Evolutionary conservation across 2,113 vertebrate species (phyloP).

Genomic region (Datnioides undecimradiatus): DNA sequence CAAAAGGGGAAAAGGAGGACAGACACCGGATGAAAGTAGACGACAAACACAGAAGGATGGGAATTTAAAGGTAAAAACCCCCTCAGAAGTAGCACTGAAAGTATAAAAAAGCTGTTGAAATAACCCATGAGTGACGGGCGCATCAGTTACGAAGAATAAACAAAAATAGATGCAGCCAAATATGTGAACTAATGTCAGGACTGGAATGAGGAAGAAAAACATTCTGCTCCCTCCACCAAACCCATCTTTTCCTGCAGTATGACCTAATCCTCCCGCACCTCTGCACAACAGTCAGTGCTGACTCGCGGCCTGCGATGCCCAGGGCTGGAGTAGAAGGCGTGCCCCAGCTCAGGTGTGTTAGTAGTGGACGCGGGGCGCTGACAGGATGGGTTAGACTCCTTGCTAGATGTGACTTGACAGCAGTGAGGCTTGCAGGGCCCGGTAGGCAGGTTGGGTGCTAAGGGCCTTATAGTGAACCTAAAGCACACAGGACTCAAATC

Average conservation of each 20-base stretch:
- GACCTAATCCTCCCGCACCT: conserved; percentile 53
- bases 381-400: conserved; percentile 79
- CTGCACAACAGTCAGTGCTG: conserved; percentile 50
- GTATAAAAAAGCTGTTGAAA: background rate
- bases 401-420: conserved; percentile 81
- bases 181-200: background rate
- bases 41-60: conserved; percentile 23
- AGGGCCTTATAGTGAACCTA: conserved; percentile 71
- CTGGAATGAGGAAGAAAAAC: conserved; percentile 15
- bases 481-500: conserved; percentile 61
- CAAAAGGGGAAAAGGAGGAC: conserved; percentile 11
- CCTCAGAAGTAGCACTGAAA: background rate
- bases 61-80: conserved; percentile 22
- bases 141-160: background rate
- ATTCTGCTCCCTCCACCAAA: conserved; percentile 42
- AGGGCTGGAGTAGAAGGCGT: conserved; percentile 71
- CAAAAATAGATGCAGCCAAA: background rate
- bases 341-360: conserved; percentile 82
- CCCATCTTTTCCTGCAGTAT: conserved; percentile 47
- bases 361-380: conserved; percentile 75
- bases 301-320: conserved; percentile 61
- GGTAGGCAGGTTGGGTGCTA: conserved; percentile 72
- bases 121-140: background rate
- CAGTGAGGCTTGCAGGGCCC: conserved; percentile 71
- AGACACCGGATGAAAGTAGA: conserved; percentile 30